A percentile compares a stretch with the other conserved stretches of the same genome.
These are phyloP conservation scores for Antigone vipio DNA, from an alignment of 2,113 vertebrate species.

Conservation along the genomic window DNA sequence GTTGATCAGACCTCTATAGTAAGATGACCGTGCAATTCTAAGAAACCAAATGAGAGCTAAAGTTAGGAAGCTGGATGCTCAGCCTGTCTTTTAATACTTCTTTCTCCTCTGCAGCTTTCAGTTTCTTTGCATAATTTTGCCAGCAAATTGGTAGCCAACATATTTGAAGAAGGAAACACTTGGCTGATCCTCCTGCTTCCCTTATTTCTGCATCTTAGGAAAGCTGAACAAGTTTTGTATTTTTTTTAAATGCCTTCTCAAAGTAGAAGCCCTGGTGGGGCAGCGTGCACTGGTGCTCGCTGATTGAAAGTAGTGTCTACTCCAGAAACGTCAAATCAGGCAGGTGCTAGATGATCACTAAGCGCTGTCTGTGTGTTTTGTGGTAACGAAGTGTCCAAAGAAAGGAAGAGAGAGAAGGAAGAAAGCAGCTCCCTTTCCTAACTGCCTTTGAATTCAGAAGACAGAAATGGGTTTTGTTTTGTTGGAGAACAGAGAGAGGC, in stretches of 20 bases:
- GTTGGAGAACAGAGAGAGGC: not conserved
- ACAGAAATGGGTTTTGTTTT: not conserved
- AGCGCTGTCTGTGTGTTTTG: not conserved
- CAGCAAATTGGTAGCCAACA: not conserved
- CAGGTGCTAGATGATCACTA: not conserved
- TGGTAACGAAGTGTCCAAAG: not conserved
- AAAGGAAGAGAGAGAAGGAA: not conserved
- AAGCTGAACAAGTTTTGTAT: not conserved
- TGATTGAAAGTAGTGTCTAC: not conserved
- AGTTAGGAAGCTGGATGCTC: not conserved
- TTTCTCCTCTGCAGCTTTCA: not conserved
- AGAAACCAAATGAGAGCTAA: not conserved
- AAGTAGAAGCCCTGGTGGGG: not conserved
- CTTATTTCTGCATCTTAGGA: not conserved
- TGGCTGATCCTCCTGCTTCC: not conserved
- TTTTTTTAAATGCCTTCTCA: not conserved
- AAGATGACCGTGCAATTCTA: not conserved
- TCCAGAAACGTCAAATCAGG: not conserved
- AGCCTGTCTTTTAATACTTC: not conserved
- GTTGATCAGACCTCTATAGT: not conserved
- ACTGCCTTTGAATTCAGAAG: not conserved
- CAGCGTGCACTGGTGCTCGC: fast-evolving
- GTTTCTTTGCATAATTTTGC: not conserved
- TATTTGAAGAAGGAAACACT: not conserved
- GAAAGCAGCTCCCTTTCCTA: not conserved